phyloP scores from a whole-genome alignment of 1,140 invertebrate genomes.

The Drosophila miranda region DNA sequence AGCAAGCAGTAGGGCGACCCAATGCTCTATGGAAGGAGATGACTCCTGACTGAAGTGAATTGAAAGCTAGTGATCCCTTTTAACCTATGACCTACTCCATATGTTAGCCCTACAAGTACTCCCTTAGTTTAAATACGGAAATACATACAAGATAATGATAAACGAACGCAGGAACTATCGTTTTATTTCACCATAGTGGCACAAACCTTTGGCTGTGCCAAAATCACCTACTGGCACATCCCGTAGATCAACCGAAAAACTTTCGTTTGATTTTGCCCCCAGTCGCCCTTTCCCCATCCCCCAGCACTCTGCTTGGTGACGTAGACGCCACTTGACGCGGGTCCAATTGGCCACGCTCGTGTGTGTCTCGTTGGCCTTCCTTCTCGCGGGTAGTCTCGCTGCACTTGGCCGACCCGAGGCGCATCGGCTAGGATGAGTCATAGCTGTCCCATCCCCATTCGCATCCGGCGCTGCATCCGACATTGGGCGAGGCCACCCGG shows the following conservation, averaged over 20 bases:
- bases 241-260: neutral
- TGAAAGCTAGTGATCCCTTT: conserved; percentile 16
- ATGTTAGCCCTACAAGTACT: neutral
- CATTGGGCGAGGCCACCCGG: conserved; percentile 43
- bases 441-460: conserved; percentile 38
- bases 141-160: neutral
- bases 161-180: conserved; percentile 23
- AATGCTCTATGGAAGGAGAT: neutral
- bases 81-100: neutral
- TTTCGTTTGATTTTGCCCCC: conserved; percentile 9
- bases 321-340: conserved; percentile 43
- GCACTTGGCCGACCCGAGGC: conserved; percentile 49
- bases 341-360: conserved; percentile 40
- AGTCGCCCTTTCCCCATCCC: neutral
- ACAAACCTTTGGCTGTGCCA: too few relatives aligned
- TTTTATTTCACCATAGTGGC: conserved; percentile 7
- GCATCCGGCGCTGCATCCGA: conserved; percentile 48
- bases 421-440: conserved; percentile 65
- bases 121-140: conserved; percentile 1
- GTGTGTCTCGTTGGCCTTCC: conserved; percentile 35
- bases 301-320: conserved; percentile 26
- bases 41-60: neutral
- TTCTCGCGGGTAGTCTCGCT: conserved; percentile 49
- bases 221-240: too few relatives aligned
- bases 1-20: conserved; percentile 6